Base-by-base conservation (phyloP, 2,797 vertebrate genomes). In the Gallinago stenura region DNA sequence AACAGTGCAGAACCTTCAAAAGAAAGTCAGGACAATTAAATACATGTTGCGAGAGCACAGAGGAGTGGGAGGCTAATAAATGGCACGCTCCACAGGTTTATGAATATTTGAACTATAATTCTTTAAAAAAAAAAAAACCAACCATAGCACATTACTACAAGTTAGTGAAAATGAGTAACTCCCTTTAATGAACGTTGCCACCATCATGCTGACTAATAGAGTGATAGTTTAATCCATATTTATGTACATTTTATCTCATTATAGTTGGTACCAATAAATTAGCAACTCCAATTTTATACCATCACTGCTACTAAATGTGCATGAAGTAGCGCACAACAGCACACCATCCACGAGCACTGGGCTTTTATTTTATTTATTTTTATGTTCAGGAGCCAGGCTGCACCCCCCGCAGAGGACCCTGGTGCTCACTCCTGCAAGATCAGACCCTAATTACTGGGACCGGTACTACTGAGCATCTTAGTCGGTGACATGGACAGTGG, bases 191-290 rank as follows among this genome's bases (percentile, higher is more conserved):
- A 86, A 83, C 89, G 19, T 79, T 64, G 20, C 56, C 64, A 81
- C 70, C 75, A 79, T 80, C 72, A 3, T 2, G 89, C 56, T 90
- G 95, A 95, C 94, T 86, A 80, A 93, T 41, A 41, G n/a, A 66
- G 65, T 56, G 93, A 92, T 24, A 73, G 53, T 65, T 95, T 78
- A 87, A 91, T 90, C 89, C 96, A 91, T 89, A 93, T 95, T 94
- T 92, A 92, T 54, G 69, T 58, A 54, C 26, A 13, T 81, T 95
- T 96, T 60, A 85, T 71, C 77, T 89, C 93, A 58, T 72, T 53
- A 31, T 7, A 71, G 65, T 62, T 12, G 48, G 31, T 86, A 85
- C 87, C 9, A 80, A 68, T 90, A 92, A 95, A 95, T 92, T 71
- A 76, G 89, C 89, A 81, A 87, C 87, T 58, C 89, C 79, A 83